Evolutionary conservation across 2,797 vertebrate species (phyloP).

Genomic region (Manis pentadactyla): DNA sequence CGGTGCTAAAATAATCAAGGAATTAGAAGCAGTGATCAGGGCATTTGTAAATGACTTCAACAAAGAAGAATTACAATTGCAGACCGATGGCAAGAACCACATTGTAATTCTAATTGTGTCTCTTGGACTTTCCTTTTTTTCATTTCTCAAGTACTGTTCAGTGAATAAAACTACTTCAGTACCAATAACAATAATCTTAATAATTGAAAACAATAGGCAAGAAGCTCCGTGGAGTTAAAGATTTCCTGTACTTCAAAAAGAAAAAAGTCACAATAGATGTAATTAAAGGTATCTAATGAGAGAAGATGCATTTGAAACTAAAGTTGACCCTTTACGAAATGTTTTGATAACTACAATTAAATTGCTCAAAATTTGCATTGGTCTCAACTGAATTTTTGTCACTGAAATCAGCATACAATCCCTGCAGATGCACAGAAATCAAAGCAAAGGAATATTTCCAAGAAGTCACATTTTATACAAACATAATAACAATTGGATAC

Average conservation of each 20-base stretch:
- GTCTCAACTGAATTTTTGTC: constrained; percentile 1
- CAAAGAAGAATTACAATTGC: background rate
- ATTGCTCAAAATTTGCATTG: background rate
- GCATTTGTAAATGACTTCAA: background rate
- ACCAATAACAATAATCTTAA: background rate
- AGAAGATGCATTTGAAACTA: constrained; percentile 4
- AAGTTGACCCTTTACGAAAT: background rate
- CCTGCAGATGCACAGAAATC: background rate
- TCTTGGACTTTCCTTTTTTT: background rate
- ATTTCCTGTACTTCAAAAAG: background rate
- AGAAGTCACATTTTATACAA: background rate
- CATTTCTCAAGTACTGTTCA: background rate
- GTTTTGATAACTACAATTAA: constrained; percentile 29
- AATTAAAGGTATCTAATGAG: constrained; percentile 15
- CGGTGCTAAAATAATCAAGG: background rate
- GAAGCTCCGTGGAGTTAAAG: background rate
- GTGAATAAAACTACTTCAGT: background rate
- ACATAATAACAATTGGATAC: background rate
- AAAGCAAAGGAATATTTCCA: background rate
- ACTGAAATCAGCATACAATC: background rate
- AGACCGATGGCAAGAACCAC: background rate
- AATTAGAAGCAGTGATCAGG: background rate
- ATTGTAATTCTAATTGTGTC: background rate
- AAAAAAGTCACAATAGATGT: background rate
- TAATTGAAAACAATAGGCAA: background rate